Percentiles rank a stretch among this genome's conserved stretches.
Evolutionary conservation across 1,140 invertebrate species (phyloP).

Genomic region (Diabrotica virgifera): DNA sequence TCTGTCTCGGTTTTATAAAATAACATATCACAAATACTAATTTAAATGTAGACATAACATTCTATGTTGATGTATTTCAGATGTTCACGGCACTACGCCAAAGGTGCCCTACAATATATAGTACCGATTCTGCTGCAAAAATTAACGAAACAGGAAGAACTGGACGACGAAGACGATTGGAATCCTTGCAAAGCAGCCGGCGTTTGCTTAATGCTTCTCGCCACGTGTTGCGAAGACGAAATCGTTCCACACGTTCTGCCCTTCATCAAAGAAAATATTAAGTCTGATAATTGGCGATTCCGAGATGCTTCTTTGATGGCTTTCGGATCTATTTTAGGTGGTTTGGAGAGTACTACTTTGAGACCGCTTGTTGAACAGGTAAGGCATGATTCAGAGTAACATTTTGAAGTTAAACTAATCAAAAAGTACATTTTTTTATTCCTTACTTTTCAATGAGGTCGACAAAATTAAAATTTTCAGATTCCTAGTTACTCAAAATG

Average conservation of each 20-base stretch:
- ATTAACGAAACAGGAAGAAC: slow-evolving; percentile 90
- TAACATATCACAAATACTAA: no score
- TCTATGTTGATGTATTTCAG: no score
- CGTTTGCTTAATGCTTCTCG: slow-evolving; percentile 97
- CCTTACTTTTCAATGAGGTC: no score
- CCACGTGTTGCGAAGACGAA: slow-evolving; percentile 95
- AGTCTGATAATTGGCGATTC: slow-evolving; percentile 89
- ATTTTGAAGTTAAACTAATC: no score
- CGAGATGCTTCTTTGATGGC: slow-evolving; percentile 98
- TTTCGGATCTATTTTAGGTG: slow-evolving; percentile 95
- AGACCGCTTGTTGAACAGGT: slow-evolving; percentile 89
- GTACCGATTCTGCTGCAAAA: slow-evolving; percentile 93
- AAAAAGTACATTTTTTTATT: no score
- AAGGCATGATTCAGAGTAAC: background rate
- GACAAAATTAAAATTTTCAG: no score
- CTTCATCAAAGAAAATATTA: slow-evolving; percentile 95
- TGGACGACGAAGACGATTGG: slow-evolving; percentile 99
- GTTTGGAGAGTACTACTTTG: slow-evolving; percentile 81
- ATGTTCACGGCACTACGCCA: slow-evolving; percentile 40
- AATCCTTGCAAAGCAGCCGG: slow-evolving; percentile 99
- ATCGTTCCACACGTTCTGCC: slow-evolving; percentile 95
- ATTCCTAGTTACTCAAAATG: no score
- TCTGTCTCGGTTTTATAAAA: no score
- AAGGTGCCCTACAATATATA: slow-evolving; percentile 86
- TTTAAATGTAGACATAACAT: no score